phyloP scores from a whole-genome alignment of 2,888 invertebrate genomes.

The Rosalia funebris region DNA sequence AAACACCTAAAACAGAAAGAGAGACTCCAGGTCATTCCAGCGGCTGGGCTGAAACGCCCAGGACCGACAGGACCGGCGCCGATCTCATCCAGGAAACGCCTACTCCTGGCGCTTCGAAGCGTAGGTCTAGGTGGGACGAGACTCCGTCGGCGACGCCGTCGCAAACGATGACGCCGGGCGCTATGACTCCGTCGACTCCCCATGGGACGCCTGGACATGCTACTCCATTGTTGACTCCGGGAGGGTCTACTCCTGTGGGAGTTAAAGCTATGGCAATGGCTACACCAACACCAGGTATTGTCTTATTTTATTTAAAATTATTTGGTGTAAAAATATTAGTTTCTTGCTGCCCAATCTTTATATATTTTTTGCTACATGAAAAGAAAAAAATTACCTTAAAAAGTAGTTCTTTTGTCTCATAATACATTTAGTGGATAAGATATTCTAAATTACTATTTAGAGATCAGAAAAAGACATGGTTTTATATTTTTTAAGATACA shows the following conservation, averaged over 20 bases:
- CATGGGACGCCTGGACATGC: conserved; percentile 77
- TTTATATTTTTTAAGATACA: too few species aligned
- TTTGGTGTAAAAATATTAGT: too few species aligned
- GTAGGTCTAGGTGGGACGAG: conserved; percentile 97
- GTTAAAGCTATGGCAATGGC: conserved; percentile 98
- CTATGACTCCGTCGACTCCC: conserved; percentile 71
- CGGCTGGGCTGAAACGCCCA: conserved; percentile 99
- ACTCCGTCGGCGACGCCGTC: conserved; percentile 84
- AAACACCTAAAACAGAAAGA: conserved; percentile 97
- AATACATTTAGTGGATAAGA: too few species aligned
- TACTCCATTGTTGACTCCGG: conserved; percentile 78
- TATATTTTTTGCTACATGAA: too few species aligned
- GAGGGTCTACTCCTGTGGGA: conserved; percentile 87
- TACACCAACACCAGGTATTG: conserved; percentile 92
- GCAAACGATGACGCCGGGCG: conserved; percentile 67
- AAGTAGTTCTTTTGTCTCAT: too few species aligned
- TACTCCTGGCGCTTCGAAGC: conserved; percentile 93
- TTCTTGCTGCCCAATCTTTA: too few species aligned
- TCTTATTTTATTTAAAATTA: not conserved
- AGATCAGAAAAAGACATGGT: too few species aligned
- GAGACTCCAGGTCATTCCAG: conserved; percentile 94
- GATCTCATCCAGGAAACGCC: conserved; percentile 82
- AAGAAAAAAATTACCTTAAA: too few species aligned
- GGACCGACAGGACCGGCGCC: conserved; percentile 83
- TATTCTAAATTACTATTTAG: too few species aligned